Evolutionary conservation across 2,888 invertebrate genomes (phyloP).

Genomic region (Gasteruption jaculator): DNA sequence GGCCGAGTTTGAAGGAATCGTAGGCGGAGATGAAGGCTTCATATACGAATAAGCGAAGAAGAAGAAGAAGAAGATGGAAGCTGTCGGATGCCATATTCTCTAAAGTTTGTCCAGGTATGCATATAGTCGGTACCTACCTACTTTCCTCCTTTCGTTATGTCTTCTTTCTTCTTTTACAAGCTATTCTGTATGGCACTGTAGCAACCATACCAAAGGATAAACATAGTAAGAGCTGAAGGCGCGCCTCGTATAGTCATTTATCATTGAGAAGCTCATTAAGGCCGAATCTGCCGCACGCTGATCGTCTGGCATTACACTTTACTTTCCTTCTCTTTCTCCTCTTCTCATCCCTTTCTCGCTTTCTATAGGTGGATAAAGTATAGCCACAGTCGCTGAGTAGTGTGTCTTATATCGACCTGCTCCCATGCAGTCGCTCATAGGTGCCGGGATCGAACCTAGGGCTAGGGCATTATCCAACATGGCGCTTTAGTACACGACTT

Average conservation of each 20-base stretch:
- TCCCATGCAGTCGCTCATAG: no score
- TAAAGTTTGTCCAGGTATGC: constrained; percentile 11
- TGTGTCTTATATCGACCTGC: no score
- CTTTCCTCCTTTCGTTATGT: no score
- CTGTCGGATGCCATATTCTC: constrained; percentile 14
- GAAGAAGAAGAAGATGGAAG: constrained; percentile 28
- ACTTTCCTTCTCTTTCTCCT: constrained; percentile 24
- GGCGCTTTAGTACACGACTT: no score
- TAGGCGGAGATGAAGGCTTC: constrained; percentile 50
- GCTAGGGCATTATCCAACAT: no score
- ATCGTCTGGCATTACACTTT: constrained; percentile 44
- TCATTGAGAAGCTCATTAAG: constrained; percentile 55
- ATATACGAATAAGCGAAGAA: constrained; percentile 24
- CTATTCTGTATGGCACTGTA: no score
- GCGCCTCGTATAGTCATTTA: constrained; percentile 53
- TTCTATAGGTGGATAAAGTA: no score
- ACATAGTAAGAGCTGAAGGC: constrained; percentile 39
- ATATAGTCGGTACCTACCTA: constrained; percentile 33
- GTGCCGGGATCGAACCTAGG: no score
- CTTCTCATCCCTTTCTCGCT: no score
- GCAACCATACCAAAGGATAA: constrained; percentile 37
- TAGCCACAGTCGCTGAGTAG: no score
- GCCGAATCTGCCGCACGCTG: constrained; percentile 50
- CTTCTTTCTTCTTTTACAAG: no score
- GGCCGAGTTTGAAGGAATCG: constrained; percentile 48